Evolutionary conservation across 2,888 invertebrate genomes (phyloP).

Genomic region (Orthosia incerta): DNA sequence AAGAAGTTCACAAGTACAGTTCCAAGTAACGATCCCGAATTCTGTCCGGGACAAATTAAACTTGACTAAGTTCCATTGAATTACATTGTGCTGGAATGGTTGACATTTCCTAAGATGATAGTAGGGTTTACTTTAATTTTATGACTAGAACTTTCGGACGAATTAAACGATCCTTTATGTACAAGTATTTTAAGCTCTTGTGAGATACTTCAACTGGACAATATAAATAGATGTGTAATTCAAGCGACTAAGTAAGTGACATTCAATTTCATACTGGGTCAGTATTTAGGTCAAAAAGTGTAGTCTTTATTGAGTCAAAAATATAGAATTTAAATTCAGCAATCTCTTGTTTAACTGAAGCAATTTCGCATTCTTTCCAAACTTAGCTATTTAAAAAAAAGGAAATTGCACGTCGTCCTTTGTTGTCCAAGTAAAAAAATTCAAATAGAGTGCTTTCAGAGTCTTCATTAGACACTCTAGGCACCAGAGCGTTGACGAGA

Average conservation of each 20-base stretch:
- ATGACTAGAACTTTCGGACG: constrained; percentile 29
- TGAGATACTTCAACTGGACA: not conserved
- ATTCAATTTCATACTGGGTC: constrained; percentile 26
- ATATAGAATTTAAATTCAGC: constrained; percentile 53
- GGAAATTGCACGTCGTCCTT: constrained; percentile 58
- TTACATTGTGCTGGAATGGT: constrained; percentile 73
- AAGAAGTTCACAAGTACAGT: constrained; percentile 58
- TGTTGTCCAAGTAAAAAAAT: constrained; percentile 58
- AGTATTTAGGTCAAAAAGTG: not conserved
- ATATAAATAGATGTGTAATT: constrained; percentile 5
- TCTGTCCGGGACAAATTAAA: constrained; percentile 70
- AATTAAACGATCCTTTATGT: constrained; percentile 1
- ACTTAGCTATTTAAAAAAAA: constrained; percentile 68
- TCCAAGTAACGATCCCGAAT: constrained; percentile 56
- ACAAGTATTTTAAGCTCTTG: constrained; percentile 22
- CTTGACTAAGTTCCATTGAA: constrained; percentile 73
- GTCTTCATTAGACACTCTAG: constrained; percentile 67
- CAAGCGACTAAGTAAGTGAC: not conserved
- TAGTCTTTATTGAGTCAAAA: constrained; percentile 19
- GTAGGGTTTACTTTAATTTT: constrained; percentile 56
- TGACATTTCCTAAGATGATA: constrained; percentile 66
- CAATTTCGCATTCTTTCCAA: constrained; percentile 53
- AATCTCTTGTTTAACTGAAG: constrained; percentile 49
- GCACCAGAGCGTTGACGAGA: constrained; percentile 67
- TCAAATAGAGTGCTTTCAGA: constrained; percentile 63